Percentiles rank a stretch among this genome's conserved stretches.
Evolutionary conservation across 2,113 vertebrate genomes (phyloP).

Genomic region (Probosciger aterrimus): DNA sequence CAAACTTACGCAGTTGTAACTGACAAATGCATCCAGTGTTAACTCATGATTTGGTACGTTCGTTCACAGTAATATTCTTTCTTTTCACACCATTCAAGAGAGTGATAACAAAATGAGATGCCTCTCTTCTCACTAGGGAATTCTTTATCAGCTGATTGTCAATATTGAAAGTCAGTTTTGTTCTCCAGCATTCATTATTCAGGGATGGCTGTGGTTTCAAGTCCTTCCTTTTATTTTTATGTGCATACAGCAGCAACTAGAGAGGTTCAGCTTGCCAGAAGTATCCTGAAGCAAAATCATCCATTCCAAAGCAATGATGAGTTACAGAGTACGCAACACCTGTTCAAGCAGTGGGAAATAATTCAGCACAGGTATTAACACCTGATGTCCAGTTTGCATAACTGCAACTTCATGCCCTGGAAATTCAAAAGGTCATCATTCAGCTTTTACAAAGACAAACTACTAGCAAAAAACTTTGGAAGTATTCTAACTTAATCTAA

Average conservation of each 20-base stretch:
- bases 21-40: neutral
- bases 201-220: neutral
- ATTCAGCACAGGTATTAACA: neutral
- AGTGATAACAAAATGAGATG: neutral
- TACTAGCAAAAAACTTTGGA: neutral
- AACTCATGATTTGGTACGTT: neutral
- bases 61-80: neutral
- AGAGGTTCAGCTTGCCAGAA: neutral
- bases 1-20: neutral
- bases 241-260: neutral
- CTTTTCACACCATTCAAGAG: neutral
- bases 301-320: neutral
- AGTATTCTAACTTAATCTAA: neutral
- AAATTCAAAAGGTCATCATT: neutral
- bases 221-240: neutral
- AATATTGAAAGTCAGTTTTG: neutral
- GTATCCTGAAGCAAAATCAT: constrained; percentile 12
- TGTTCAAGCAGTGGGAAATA: constrained; percentile 21
- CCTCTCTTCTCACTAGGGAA: neutral
- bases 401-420: neutral
- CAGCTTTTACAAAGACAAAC: neutral
- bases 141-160: neutral
- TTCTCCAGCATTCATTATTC: neutral
- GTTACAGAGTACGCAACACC: neutral
- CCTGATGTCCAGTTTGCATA: neutral